Base-by-base conservation (phyloP, 2,888 invertebrate genomes). In the Brachyptera putata region DNA sequence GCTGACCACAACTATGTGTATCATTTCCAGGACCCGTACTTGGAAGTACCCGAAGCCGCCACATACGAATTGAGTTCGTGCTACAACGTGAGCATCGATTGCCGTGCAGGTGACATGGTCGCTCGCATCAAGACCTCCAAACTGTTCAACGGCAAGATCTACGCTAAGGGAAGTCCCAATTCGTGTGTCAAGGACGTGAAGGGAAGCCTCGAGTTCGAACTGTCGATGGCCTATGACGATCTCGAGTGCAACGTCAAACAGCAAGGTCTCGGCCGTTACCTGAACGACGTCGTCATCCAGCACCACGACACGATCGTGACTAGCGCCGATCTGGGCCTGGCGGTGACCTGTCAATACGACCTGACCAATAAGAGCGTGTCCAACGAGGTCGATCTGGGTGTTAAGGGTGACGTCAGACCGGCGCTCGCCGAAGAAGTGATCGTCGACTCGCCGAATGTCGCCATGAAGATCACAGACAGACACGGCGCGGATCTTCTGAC, bases 251-350 rank as follows among this genome's bases (percentile, higher is more conserved):
- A 93, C 75, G 93, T 95, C 53, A 86, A 90, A 69, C 91, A 93
- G 73, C 91, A 91, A 71, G 89, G 91, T 60, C 82, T 89, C 63
- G 93, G 93, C 66, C 83, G 87, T 70, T 91, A 90, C 73, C 82
- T 92, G 71, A 95, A 93, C 75, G 95, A 95, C 76, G 92, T 93
- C 64, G 90, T 95, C 60, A 93, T 95, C 70, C 95, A 95, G 74
- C 94, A 95, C 77, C 95, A 95, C 78, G 94, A 94, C 73, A 92
- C 92, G 71, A 95, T 95, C 70, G 93, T 95, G 65, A 95, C 95
- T 66, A 92, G 91, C 65, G 91, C 93, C 55, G 95, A 95, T 82
- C 82, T 95, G 70, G 95, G 95, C 37, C 81, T 95, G 58, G 92
- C 93, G 49, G 92, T 95, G 62, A 91, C 93, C 66, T 95, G 95